Evolutionary conservation across 2,797 vertebrate species (phyloP), one percentile per base, ranked within the genome.

Genomic region (Cuculus canorus): DNA sequence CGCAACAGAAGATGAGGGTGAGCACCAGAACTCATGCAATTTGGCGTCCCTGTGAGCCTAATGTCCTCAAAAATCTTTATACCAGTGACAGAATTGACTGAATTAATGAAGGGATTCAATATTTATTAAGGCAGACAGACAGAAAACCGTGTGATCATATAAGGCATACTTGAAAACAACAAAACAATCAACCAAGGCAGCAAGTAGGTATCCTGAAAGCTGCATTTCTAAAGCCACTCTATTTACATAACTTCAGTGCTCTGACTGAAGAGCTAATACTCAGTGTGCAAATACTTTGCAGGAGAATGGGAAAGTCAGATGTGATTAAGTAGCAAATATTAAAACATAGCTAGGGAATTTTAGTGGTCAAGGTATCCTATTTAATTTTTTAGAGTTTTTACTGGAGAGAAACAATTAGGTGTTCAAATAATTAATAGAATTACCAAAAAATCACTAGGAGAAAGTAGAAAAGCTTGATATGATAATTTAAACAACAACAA

Each of bases 131-230:
- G 72, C 18, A 12, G 21, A 66, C 17, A 80, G 45, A 79, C 6
- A 89, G 43, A 45, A 45, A 45, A 22, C 25, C 24, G 17, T 13
- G 17, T 0, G 1, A 59, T 52, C 25, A 23, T 10, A 0, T 43
- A 80, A 65, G 15, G 76, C 7, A 23, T 27, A 14, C 19, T 35
- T 66, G 56, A 43, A 82, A 86, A 79, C 32, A 86, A 79, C 32
- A 59, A 89, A 85, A 5, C 24, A 50, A 0, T 11, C 19, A 47
- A 18, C 15, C 37, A 76, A 43, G 30, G 43, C 15, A 68, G 56
- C 35, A 41, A 1, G 1, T 10, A 39, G 4, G 13, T 10, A 11
- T 63, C 54, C 9, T n/a, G 21, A 95, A 83, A 48, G 53, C 9
- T 65, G 17, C 25, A 57, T 82, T 69, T 70, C 19, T 85, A 66